Base-by-base conservation (phyloP, 2,888 invertebrate genomes). In the Nymphalis urticae region DNA sequence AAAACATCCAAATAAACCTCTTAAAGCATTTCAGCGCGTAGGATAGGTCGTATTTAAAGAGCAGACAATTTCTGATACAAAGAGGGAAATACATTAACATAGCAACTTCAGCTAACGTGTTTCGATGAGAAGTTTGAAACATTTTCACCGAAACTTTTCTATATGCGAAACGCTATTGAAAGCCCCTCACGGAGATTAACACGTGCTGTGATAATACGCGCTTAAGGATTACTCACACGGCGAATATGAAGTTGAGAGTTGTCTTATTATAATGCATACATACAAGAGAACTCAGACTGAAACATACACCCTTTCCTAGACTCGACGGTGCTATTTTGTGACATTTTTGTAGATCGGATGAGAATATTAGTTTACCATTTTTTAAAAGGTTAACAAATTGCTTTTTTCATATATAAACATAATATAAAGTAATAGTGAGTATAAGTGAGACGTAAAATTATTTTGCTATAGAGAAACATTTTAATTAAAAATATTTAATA, bases 71-170 rank as follows among this genome's bases (percentile, higher is more conserved):
- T 83, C 82, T 82, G 83, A 87, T 87, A 90, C 89, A 90, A 90
- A 89, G 89, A 84, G 88, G 84, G 72, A 88, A 89, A 90, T 86
- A 90, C 89, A 91, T 92, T 92, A 92, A 88, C 88, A 90, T 86
- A 83, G 84, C 85, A 88, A 90, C 88, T 90, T 87, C 81, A 77
- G 77, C 80, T 76, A 75, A 77, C 81, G 77, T 80, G 78, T 79
- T 80, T 80, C 82, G 80, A 80, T 82, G 84, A 80, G 84, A 84
- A 90, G 90, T 90, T 92, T 85, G 77, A 84, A 90, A 90, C 89
- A 89, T 89, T 89, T 90, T 85, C 86, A 82, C 80, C 81, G 75
- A 85, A 92, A 92, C 90, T 91, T 90, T 90, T 91, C 89, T 88
- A 89, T 89, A 88, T 84, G 82, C 82, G 86, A 86, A 86, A 85